These are phyloP conservation scores for Hirtodrosophila duncani DNA, from an alignment of 2,888 invertebrate genomes.

Conservation along the genomic window DNA sequence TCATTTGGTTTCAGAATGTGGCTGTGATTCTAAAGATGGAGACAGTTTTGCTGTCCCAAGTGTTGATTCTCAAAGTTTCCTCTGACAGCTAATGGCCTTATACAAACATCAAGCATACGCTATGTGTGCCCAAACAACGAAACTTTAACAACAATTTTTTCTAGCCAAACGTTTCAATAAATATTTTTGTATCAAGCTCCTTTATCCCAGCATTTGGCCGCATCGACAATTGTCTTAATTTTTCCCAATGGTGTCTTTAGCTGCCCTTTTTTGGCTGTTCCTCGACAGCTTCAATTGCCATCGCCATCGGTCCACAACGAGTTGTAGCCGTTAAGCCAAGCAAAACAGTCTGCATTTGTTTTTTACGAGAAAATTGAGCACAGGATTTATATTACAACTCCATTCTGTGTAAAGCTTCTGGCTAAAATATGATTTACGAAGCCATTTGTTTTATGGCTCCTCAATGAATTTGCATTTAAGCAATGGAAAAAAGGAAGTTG, in stretches of 20 bases:
- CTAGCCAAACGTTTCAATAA: constrained; percentile 9
- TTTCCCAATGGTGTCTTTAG: constrained; percentile 28
- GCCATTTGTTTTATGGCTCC: constrained; percentile 19
- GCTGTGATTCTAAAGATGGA: no score
- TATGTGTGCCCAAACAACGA: background rate
- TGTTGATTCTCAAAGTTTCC: no score
- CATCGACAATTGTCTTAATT: constrained; percentile 32
- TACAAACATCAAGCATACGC: no score
- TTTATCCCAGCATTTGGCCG: constrained; percentile 15
- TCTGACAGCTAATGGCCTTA: background rate
- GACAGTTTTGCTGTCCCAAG: no score
- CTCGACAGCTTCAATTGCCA: no score
- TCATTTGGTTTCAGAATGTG: no score
- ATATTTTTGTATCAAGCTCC: background rate
- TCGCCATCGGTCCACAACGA: no score
- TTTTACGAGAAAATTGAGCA: background rate
- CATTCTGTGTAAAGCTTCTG: constrained; percentile 25
- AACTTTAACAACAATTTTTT: constrained; percentile 8
- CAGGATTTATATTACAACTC: constrained; percentile 27
- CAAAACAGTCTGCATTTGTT: no score
- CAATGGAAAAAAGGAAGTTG: constrained; percentile 7
- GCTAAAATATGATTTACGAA: constrained; percentile 30
- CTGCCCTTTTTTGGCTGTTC: no score
- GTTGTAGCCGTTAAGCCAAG: no score
- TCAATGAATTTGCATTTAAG: background rate